Base-by-base conservation (phyloP, 2,797 vertebrate species). In the Agapornis canus region DNA sequence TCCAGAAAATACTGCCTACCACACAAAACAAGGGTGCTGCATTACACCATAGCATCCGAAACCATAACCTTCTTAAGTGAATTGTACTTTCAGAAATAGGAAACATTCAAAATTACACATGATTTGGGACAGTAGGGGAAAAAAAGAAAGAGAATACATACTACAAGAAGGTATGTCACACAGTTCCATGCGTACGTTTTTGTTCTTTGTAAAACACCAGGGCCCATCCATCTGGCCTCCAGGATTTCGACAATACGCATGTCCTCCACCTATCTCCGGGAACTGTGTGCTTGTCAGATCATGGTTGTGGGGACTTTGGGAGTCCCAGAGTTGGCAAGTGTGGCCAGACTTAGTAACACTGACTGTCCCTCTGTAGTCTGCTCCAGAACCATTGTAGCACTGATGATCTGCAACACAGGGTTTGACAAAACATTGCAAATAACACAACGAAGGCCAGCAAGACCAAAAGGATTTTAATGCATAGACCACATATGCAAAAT, bases 181-280 rank as follows among this genome's bases (percentile, higher is more conserved):
- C 94, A 99, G 98, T 97, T 99, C 99, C 96, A 98, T 96, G 95
- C 99, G 98, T 94, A 99, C 97, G 88, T 98, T 98, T 96, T 99
- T 98, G 97, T 99, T 99, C 96, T 98, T 97, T n/a, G 99, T 99
- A 97, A 99, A 99, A 97, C 99, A 99, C 99, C 99, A 99, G 6
- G 99, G 99, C 5, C 98, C 99, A 92, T 99, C 98, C 99, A 99
- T 99, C 94, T 99, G 98, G 69, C 99, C 99, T 14, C 99, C 99
- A 0, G 99, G 99, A 97, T 99, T 99, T 52, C 99, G 98, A 88
- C 99, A 99, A 96, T 99, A 99, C 2, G 99, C 98, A 52, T 99
- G 99, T 4, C 99, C 99, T 23, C 99, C 99, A 91, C 98, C 98
- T 27, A 99, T 98, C 86, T 99, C 99, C 1, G 99, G 98, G 94